Evolutionary conservation across 2,113 vertebrate species (phyloP).

Genomic region (Tretioscincus oriximinensis): DNA sequence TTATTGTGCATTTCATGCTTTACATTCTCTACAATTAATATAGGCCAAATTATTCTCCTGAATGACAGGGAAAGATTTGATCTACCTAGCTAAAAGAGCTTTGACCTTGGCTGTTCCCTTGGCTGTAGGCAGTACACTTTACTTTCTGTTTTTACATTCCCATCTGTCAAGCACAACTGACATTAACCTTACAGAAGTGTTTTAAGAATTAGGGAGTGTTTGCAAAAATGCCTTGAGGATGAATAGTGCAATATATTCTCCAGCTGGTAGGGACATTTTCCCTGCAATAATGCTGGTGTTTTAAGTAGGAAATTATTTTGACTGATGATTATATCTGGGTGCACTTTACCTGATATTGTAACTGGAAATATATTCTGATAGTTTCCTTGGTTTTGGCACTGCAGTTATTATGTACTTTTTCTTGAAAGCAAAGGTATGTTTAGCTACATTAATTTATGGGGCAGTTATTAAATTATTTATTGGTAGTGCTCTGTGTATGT

Average conservation of each 20-base stretch:
- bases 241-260: slow-evolving; percentile 25
- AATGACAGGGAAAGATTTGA: slow-evolving; percentile 15
- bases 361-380: slow-evolving; percentile 3
- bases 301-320: slow-evolving; percentile 31
- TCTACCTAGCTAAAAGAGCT: slow-evolving; percentile 9
- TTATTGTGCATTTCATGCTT: not conserved
- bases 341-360: slow-evolving; percentile 25
- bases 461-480: not conserved
- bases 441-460: not conserved
- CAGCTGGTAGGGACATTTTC: slow-evolving; percentile 8
- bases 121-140: not conserved
- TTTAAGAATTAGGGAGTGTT: not conserved
- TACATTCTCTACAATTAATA: not conserved
- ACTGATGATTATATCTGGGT: slow-evolving; percentile 18
- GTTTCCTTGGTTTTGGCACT: slow-evolving; percentile 5
- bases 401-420: not conserved
- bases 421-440: not conserved
- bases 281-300: not conserved
- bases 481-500: too few relatives aligned
- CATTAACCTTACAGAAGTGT: not conserved
- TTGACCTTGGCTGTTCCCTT: slow-evolving; percentile 15
- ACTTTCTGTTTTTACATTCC: not conserved
- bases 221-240: slow-evolving; percentile 28
- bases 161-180: not conserved
- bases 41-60: not conserved